phyloP scores from a whole-genome alignment of 2,113 vertebrate genomes.

The Albula glossodonta region DNA sequence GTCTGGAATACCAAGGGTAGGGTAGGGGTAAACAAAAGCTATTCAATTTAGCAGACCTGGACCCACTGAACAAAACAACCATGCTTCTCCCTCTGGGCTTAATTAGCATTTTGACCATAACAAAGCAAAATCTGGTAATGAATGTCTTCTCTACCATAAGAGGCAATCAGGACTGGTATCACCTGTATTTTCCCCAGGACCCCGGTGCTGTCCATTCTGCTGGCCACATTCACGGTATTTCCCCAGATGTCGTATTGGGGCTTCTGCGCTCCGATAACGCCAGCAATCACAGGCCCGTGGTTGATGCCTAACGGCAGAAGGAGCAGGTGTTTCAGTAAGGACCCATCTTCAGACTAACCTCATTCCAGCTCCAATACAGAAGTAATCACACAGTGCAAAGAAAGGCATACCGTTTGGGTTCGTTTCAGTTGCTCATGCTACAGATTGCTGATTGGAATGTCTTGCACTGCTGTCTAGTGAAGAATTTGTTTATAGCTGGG shows the following conservation, averaged over 20 bases:
- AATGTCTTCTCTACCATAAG: neutral
- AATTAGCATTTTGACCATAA: too few species aligned
- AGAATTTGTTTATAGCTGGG: neutral
- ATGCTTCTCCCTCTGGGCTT: too few species aligned
- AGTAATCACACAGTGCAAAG: neutral
- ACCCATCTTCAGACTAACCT: neutral
- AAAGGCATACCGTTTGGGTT: neutral
- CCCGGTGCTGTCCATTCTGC: slow-evolving; percentile 96
- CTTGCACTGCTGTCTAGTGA: neutral
- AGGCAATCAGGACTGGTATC: neutral
- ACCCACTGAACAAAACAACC: too few species aligned
- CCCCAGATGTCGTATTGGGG: slow-evolving; percentile 99
- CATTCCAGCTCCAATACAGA: neutral
- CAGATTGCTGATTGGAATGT: neutral
- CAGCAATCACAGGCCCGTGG: slow-evolving; percentile 94
- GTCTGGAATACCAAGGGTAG: too few species aligned
- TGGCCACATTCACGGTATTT: slow-evolving; percentile 96
- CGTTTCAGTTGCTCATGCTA: neutral
- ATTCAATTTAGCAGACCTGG: too few species aligned
- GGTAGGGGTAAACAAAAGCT: too few species aligned
- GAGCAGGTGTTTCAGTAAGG: neutral
- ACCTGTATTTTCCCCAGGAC: slow-evolving; percentile 97
- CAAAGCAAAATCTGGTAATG: neutral
- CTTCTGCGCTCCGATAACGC: slow-evolving; percentile 96
- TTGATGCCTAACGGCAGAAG: slow-evolving; percentile 80